Base-by-base conservation (phyloP, 2,797 vertebrate species). In the Acrossocheilus fasciatus region DNA sequence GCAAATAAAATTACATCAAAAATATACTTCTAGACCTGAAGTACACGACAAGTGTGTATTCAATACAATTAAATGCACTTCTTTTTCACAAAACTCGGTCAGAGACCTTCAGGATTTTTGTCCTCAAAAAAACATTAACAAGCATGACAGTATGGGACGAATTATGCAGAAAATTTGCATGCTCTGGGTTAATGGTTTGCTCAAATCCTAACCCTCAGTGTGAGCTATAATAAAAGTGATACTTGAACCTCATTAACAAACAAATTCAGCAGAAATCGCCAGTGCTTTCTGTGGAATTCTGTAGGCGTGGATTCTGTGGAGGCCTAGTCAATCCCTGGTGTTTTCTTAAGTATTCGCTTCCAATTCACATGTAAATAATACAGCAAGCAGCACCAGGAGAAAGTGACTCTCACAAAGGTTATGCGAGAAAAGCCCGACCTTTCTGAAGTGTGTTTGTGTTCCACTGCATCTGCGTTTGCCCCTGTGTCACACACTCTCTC, bases 401-500 rank as follows among this genome's bases (percentile, higher is more conserved):
- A 82, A 59, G 34, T 66, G 84, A 82, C 34, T 87, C 85, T 79
- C 36, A 52, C 59, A 87, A 57, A 77, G 41, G 50, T 36, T 34
- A 80, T n/a, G 81, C 74, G 87, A 92, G 83, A 77, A 87, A 80
- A 87, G 86, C 87, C 90, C 90, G 89, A 91, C 91, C 92, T 93
- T 92, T 91, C 85, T 73, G 86, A 73, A 89, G 88, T 89, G 90
- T 92, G 91, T 90, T 89, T 91, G 83, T 90, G 43, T 92, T 90
- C 92, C 85, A 86, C 81, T 88, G 85, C 62, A 17, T 84, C 43
- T 86, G 92, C 87, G 91, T 92, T 91, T 90, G 90, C 86, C 85
- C 86, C 88, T 79, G 86, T 86, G 85, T 91, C 90, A 90, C 90
- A 90, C 89, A 88, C 86, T 79, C 85, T 89, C 84, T 89, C 89